Percentiles rank a stretch among this genome's conserved stretches.
phyloP scores from a whole-genome alignment of 2,797 vertebrate species.

The Sebastes itinus region DNA sequence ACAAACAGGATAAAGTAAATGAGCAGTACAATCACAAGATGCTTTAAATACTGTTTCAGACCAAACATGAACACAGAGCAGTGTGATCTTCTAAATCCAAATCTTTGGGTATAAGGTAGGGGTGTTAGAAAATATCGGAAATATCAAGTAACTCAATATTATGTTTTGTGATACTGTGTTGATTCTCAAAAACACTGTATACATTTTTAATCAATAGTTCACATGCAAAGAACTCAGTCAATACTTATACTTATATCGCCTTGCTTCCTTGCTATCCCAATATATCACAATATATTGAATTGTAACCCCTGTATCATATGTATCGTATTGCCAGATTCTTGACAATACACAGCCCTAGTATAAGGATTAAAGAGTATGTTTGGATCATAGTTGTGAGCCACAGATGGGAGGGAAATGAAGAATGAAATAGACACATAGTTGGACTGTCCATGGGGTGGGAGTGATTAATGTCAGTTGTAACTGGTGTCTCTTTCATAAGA shows the following conservation, averaged over 20 bases:
- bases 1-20: neutral
- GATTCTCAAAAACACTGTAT: no score
- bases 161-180: no score
- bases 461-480: conserved; percentile 9
- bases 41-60: neutral
- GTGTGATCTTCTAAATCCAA: neutral
- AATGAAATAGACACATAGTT: neutral
- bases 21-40: neutral
- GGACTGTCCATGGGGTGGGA: neutral
- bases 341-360: no score
- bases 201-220: no score
- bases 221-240: no score
- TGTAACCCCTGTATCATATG: no score
- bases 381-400: neutral
- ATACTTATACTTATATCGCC: no score
- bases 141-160: no score
- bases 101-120: neutral
- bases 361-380: neutral
- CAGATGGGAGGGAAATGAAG: conserved; percentile 28
- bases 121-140: no score
- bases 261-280: no score
- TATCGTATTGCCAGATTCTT: no score
- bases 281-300: no score
- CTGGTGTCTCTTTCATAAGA: neutral
- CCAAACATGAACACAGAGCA: neutral